A percentile compares a stretch with the other conserved stretches of the same genome.
phyloP scores from a whole-genome alignment of 2,888 invertebrate species.

The Volucella zonaria region DNA sequence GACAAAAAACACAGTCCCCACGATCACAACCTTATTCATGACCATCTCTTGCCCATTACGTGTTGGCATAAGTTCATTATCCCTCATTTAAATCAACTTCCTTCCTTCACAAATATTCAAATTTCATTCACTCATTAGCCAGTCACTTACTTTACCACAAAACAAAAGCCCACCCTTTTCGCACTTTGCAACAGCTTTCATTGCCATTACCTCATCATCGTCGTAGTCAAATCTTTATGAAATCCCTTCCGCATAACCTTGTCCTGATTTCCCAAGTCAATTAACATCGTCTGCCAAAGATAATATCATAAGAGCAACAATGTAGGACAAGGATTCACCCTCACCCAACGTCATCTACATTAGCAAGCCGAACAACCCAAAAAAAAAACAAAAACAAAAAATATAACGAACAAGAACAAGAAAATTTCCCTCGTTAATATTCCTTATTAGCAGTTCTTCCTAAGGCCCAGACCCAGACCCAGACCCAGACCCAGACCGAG shows the following conservation, averaged over 20 bases:
- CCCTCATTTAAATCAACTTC: too few relatives aligned
- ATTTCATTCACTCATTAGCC: slow-evolving; percentile 3
- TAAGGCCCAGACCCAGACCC: slow-evolving; percentile 57
- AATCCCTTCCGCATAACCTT: slow-evolving; percentile 63
- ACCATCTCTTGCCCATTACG: too few relatives aligned
- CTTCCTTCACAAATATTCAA: too few relatives aligned
- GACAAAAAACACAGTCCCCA: too few relatives aligned
- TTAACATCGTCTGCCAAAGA: slow-evolving; percentile 58
- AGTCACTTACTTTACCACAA: neutral
- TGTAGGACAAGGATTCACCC: slow-evolving; percentile 55
- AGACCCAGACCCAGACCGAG: too few relatives aligned
- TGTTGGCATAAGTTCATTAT: too few relatives aligned
- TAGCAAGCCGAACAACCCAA: neutral
- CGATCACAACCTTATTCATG: too few relatives aligned
- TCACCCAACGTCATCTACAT: slow-evolving; percentile 1
- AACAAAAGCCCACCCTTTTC: slow-evolving; percentile 16
- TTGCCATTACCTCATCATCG: neutral
- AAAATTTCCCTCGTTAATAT: slow-evolving; percentile 66
- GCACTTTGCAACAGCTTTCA: neutral
- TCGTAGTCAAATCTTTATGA: slow-evolving; percentile 42
- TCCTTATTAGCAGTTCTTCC: slow-evolving; percentile 67
- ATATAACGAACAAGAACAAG: slow-evolving; percentile 8
- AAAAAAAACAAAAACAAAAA: slow-evolving; percentile 13
- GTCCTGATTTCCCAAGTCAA: slow-evolving; percentile 62
- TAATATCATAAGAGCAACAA: slow-evolving; percentile 43